Base-by-base conservation (phyloP, 2,888 invertebrate species). In the Cordilura impudica region DNA sequence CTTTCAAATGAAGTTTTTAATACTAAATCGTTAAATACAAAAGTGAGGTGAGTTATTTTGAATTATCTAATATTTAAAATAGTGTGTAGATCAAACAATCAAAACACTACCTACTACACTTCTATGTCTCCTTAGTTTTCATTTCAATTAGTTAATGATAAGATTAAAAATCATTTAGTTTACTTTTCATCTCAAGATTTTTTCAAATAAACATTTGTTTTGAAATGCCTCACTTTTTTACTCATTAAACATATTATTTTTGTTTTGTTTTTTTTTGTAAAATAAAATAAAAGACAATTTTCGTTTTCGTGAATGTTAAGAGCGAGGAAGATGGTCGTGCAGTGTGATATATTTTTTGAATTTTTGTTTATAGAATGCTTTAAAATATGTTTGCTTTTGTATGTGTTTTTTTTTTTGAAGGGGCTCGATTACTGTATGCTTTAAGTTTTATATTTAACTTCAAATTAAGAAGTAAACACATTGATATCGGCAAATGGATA, bases 1-100 rank as follows among this genome's bases (percentile, higher is more conserved):
- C 53, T 47, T 56, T 35, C 31, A 14, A 3, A 51, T 65, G 35
- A 43, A 61, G 43, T 47, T 61, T 47, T n/a, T 19, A 26, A n/a
- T n/a, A n/a, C n/a, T n/a, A n/a, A n/a, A n/a, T n/a, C n/a, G n/a
- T 45, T 29, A 51, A 71, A 21, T 35, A 31, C 45, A 54, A 26
- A 72, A 29, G 60, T 71, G 78, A 74, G 73, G 78, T 78, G 78
- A 73, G 78, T 74, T 70, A 35, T 31, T 58, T 6, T 71, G 31
- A 23, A 1, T 35, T 39, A 19, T 74, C n/a, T 35, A 21, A 39
- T 53, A n/a, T 14, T 60, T 10, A 47, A 51, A 18, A 43, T 56
- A 31, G 21, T 31, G 47, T 18, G 19, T 54, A 67, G 31, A 35
- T 23, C 29, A 54, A 67, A n/a, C 43, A 26, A 74, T 16, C 31